phyloP scores from a whole-genome alignment of 2,113 vertebrate genomes.

The Bos javanicus region DNA sequence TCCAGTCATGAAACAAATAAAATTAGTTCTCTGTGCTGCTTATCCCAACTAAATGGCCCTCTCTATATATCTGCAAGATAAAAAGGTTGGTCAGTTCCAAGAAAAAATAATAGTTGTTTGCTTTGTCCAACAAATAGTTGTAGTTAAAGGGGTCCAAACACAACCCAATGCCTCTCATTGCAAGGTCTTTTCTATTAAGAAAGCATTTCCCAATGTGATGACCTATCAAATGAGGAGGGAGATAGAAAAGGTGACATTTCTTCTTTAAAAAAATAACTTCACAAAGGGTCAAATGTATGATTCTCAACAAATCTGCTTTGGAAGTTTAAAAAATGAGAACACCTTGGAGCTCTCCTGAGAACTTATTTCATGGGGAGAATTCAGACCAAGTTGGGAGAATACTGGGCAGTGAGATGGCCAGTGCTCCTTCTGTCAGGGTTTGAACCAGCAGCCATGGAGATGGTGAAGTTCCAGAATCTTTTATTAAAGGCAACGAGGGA shows the following conservation, averaged over 20 bases:
- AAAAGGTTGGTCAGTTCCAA: not conserved
- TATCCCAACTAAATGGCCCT: not conserved
- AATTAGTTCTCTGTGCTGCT: not conserved
- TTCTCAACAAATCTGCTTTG: not conserved
- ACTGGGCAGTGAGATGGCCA: not conserved
- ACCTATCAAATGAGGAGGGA: not conserved
- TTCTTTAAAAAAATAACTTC: not conserved
- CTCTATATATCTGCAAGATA: not conserved
- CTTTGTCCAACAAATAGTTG: not conserved
- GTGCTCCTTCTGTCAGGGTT: not conserved
- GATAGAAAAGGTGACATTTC: not conserved
- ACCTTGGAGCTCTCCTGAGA: not conserved
- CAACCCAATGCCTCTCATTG: not conserved
- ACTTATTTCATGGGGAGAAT: not conserved
- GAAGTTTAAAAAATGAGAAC: not conserved
- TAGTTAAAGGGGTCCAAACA: not conserved
- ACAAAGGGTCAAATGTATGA: not conserved
- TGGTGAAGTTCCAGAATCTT: not conserved
- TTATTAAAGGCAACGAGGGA: not conserved
- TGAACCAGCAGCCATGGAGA: not conserved
- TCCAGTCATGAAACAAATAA: not conserved
- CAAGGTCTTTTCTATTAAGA: not conserved
- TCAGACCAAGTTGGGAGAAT: not conserved
- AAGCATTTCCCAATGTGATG: not conserved
- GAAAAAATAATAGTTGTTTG: not conserved